A percentile compares a stretch with the other conserved stretches of the same genome.
Conservation (phyloP, 2,113 vertebrate genomes). For the Scomber scombrus region DNA sequence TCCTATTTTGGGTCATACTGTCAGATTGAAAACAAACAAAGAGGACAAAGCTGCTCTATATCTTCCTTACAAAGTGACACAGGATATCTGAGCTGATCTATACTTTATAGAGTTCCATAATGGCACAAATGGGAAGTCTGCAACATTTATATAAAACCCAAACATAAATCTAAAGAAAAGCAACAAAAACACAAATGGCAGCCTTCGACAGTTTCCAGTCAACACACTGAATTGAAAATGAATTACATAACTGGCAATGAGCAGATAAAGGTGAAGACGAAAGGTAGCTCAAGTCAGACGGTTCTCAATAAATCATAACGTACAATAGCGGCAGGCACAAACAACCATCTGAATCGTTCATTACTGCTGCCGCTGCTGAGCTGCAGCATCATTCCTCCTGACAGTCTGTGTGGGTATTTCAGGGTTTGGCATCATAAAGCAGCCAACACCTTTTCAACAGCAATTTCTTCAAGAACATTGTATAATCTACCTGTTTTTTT, state of each 20-base stretch:
- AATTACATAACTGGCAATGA: background rate
- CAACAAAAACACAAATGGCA: background rate
- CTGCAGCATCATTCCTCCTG: background rate
- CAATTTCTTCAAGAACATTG: conserved; percentile 37
- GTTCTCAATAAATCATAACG: conserved; percentile 26
- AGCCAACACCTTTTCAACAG: conserved; percentile 35
- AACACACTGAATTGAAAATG: background rate
- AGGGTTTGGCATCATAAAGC: conserved; percentile 20
- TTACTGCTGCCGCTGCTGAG: conserved; percentile 5
- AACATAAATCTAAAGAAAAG: background rate
- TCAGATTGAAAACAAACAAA: background rate
- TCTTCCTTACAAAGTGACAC: background rate
- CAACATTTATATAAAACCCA: background rate
- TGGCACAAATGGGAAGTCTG: background rate
- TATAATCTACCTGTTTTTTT: conserved; percentile 24
- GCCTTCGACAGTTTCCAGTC: background rate
- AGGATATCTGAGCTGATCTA: background rate
- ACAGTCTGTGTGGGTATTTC: conserved; percentile 17
- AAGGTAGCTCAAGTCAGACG: conserved; percentile 8
- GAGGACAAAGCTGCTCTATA: background rate
- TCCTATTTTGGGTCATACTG: background rate
- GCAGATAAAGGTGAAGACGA: conserved; percentile 17
- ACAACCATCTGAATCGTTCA: conserved; percentile 27
- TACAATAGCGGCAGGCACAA: conserved; percentile 12
- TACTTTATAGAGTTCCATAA: background rate